Percentiles rank a stretch among this genome's conserved stretches.
phyloP scores from a whole-genome alignment of 2,888 invertebrate genomes.

The Julus scandinavius region DNA sequence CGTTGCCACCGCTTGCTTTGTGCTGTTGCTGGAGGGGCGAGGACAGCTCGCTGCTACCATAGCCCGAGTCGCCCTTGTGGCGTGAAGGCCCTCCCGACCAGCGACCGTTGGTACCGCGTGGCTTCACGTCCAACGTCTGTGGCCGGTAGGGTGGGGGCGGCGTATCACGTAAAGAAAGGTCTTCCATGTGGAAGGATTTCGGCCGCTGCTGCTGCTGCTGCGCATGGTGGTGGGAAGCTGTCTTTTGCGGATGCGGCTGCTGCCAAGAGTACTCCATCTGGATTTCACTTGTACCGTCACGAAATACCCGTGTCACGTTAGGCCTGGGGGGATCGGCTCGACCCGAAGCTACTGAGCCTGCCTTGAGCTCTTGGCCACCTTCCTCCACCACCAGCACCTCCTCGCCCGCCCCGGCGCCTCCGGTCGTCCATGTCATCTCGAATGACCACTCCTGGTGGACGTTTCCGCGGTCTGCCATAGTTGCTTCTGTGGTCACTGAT shows the following conservation, averaged over 20 bases:
- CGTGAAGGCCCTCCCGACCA: conserved; percentile 43
- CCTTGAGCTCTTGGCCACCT: not conserved
- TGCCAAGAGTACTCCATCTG: conserved; percentile 57
- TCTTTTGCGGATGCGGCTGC: not conserved
- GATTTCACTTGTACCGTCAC: conserved; percentile 54
- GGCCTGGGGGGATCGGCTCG: not conserved
- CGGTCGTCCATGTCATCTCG: conserved; percentile 58
- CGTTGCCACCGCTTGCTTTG: conserved; percentile 61
- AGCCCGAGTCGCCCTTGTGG: conserved; percentile 68
- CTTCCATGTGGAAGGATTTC: conserved; percentile 52
- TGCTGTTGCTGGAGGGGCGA: not conserved
- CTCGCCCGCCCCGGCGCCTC: conserved; percentile 20
- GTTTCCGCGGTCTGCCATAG: conserved; percentile 54
- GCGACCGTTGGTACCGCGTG: conserved; percentile 52
- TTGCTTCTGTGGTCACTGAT: not conserved
- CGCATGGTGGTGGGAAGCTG: not conserved
- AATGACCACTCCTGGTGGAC: conserved; percentile 56
- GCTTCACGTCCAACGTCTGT: not conserved
- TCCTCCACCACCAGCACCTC: conserved; percentile 57
- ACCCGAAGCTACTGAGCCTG: not conserved
- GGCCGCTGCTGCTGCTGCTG: conserved; percentile 38
- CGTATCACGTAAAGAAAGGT: not conserved
- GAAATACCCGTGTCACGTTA: conserved; percentile 52
- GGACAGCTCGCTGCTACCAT: conserved; percentile 57
- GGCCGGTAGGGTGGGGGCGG: not conserved